phyloP scores from a whole-genome alignment of 37 sponge, comb jelly and placozoan species.

The Diacarnus erythraeanus region DNA sequence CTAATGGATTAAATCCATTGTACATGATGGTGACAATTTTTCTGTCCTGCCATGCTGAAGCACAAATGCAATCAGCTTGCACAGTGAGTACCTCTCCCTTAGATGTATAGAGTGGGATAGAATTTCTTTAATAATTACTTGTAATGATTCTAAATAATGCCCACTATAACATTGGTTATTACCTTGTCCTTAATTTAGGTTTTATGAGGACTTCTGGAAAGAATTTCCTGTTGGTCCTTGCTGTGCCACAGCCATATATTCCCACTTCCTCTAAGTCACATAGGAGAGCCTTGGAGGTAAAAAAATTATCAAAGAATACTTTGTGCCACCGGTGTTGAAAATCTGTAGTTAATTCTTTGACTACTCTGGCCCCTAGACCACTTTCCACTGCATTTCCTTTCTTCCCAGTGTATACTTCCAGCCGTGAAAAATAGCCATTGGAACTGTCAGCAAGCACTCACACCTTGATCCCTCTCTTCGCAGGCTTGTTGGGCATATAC shows the following conservation, averaged over 20 bases:
- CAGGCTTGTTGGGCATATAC: too few relatives aligned
- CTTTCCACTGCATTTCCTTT: neutral
- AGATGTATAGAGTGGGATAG: too few relatives aligned
- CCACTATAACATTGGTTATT: too few relatives aligned
- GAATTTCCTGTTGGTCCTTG: neutral
- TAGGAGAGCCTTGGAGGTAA: neutral
- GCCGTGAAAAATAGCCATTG: neutral
- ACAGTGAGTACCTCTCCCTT: too few relatives aligned
- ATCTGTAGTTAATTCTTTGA: neutral
- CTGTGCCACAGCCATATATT: slow-evolving; percentile 6
- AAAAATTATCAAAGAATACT: slow-evolving; percentile 4
- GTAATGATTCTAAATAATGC: too few relatives aligned
- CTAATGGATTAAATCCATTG: neutral
- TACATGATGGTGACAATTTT: neutral
- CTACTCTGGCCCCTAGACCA: neutral
- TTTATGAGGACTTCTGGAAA: neutral
- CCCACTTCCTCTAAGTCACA: neutral
- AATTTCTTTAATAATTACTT: too few relatives aligned
- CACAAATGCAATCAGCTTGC: neutral
- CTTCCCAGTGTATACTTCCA: slow-evolving; percentile 10
- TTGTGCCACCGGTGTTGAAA: neutral
- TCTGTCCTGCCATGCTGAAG: neutral
- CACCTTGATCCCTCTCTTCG: neutral
- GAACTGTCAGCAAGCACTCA: too few relatives aligned
- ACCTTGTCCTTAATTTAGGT: neutral